phyloP scores from a whole-genome alignment of 2,797 vertebrate species.

The Eremophila alpestris region DNA sequence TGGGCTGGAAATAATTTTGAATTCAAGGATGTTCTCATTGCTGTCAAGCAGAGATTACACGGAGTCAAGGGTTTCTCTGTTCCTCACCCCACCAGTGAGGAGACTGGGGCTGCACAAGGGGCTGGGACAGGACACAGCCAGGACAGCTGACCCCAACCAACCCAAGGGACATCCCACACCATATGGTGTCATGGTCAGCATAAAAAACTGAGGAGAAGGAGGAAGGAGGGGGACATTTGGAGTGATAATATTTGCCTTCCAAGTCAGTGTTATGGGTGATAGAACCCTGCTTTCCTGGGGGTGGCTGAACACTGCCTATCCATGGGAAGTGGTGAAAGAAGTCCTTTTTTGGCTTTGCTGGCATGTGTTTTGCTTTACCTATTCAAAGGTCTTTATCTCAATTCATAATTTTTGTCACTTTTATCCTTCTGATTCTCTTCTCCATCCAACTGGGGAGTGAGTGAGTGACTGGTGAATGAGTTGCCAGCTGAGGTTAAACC shows the following conservation, averaged over 20 bases:
- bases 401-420: neutral
- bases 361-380: neutral
- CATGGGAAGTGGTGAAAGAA: neutral
- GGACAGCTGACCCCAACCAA: neutral
- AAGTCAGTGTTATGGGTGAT: neutral
- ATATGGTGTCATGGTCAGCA: neutral
- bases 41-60: neutral
- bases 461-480: fast-evolving
- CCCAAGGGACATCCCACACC: neutral
- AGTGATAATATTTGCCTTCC: neutral
- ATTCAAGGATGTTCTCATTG: neutral
- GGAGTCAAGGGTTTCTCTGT: neutral
- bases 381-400: neutral
- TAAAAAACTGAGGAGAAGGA: neutral
- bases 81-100: neutral
- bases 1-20: neutral
- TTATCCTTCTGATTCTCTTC: neutral
- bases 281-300: neutral
- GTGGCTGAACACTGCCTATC: neutral
- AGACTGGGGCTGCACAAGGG: neutral
- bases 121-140: neutral
- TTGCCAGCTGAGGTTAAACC: neutral
- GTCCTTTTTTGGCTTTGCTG: neutral
- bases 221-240: neutral
- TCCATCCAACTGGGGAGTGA: too few relatives aligned